A percentile compares a stretch with the other conserved stretches of the same genome.
phyloP scores from a whole-genome alignment of 2,797 vertebrate genomes.

The Mallotus villosus region DNA sequence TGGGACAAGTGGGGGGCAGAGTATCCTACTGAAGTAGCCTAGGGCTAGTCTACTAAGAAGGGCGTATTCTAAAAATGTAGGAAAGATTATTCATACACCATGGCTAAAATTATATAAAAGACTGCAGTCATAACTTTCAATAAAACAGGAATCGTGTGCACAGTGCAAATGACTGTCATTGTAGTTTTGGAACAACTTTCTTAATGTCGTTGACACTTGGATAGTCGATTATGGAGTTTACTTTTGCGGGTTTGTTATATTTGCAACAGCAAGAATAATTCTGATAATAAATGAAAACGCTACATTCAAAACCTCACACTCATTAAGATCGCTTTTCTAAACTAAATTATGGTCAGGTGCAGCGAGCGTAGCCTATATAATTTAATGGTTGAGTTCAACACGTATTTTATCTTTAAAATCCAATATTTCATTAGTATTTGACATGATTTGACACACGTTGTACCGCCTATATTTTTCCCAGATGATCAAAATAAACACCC shows the following conservation, averaged over 20 bases:
- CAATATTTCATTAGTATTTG: neutral
- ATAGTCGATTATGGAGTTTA: neutral
- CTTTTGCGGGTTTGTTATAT: no score
- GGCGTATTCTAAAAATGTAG: neutral
- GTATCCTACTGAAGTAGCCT: neutral
- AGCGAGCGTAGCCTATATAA: no score
- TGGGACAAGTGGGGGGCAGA: neutral
- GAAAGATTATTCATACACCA: conserved; percentile 10
- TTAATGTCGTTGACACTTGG: no score
- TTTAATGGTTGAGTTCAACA: neutral
- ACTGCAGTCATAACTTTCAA: conserved; percentile 6
- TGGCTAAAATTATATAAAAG: conserved; percentile 1
- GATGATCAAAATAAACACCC: neutral
- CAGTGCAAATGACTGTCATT: no score
- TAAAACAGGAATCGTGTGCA: neutral
- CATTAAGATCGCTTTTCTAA: no score
- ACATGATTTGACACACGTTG: neutral
- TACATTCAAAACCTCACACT: no score
- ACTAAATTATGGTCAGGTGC: no score
- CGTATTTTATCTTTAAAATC: neutral
- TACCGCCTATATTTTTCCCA: neutral
- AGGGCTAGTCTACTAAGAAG: no score
- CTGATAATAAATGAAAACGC: no score
- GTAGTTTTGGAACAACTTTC: no score
- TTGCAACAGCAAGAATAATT: no score